These are phyloP conservation scores for Threskiornis aethiopicus DNA, from an alignment of 2,797 vertebrate species.

Conservation along the genomic window DNA sequence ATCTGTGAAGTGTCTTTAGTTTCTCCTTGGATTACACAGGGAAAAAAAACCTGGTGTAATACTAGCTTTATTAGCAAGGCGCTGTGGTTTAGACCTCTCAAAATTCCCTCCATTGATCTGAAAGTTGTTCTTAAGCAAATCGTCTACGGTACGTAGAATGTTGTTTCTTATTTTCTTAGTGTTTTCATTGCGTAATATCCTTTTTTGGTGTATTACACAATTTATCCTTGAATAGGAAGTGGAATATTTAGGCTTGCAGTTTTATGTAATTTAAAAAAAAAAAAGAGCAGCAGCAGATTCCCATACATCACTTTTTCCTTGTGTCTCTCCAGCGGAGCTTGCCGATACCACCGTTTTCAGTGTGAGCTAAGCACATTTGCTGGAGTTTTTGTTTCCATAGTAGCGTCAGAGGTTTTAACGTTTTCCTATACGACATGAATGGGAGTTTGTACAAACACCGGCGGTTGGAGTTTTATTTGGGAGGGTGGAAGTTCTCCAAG, in stretches of 20 bases:
- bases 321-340: neutral
- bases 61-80: neutral
- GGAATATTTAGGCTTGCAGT: slow-evolving; percentile 38
- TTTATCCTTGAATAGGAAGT: slow-evolving; percentile 24
- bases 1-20: neutral
- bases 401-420: neutral
- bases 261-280: neutral
- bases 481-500: slow-evolving; percentile 40
- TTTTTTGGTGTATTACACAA: slow-evolving; percentile 8
- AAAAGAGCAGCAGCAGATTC: neutral
- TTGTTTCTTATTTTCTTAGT: slow-evolving; percentile 10
- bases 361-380: neutral
- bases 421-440: neutral
- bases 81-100: neutral
- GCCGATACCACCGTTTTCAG: neutral
- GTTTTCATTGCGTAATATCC: neutral
- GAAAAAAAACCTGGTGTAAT: slow-evolving; percentile 3
- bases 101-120: neutral
- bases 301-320: neutral
- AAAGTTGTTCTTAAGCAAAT: neutral
- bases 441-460: neutral
- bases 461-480: neutral
- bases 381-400: neutral
- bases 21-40: neutral
- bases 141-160: neutral